Conservation (phyloP, 2,113 vertebrate genomes). For the Nibea albiflora region DNA sequence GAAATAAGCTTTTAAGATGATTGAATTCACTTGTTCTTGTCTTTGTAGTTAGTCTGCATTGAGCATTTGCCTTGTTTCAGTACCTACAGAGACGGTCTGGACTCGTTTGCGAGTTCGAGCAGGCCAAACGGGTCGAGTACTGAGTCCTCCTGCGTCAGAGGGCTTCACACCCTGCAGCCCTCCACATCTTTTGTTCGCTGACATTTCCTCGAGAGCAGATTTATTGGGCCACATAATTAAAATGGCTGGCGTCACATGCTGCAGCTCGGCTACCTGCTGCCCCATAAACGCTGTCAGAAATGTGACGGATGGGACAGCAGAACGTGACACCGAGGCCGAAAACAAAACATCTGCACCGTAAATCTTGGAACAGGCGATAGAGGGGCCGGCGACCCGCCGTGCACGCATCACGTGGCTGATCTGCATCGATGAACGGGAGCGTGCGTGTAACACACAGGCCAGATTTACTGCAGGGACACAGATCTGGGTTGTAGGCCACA, state of each 20-base stretch:
- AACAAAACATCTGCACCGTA: slow-evolving; percentile 30
- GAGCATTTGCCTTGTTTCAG: background rate
- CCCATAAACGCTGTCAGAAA: slow-evolving; percentile 9
- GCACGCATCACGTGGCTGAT: background rate
- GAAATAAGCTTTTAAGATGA: too few relatives aligned
- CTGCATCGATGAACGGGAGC: background rate
- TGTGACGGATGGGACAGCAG: slow-evolving; percentile 25
- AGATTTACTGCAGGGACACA: slow-evolving; percentile 28
- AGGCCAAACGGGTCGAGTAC: background rate
- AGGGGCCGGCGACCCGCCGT: background rate
- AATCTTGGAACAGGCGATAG: slow-evolving; percentile 13
- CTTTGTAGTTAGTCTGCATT: too few relatives aligned
- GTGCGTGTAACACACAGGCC: background rate
- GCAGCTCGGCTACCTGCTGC: slow-evolving; percentile 12
- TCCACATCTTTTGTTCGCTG: background rate
- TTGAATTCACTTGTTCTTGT: too few relatives aligned
- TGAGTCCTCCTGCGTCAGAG: background rate
- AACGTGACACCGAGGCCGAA: slow-evolving; percentile 32
- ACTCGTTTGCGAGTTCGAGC: background rate
- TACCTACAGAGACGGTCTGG: background rate
- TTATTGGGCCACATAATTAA: slow-evolving; percentile 57
- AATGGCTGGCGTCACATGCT: slow-evolving; percentile 30
- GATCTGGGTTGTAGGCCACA: slow-evolving; percentile 7
- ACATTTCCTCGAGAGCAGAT: slow-evolving; percentile 49
- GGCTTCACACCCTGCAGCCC: background rate